These are phyloP conservation scores for Scaeva pyrastri DNA, from an alignment of 2,888 invertebrate genomes.

Conservation along the genomic window DNA sequence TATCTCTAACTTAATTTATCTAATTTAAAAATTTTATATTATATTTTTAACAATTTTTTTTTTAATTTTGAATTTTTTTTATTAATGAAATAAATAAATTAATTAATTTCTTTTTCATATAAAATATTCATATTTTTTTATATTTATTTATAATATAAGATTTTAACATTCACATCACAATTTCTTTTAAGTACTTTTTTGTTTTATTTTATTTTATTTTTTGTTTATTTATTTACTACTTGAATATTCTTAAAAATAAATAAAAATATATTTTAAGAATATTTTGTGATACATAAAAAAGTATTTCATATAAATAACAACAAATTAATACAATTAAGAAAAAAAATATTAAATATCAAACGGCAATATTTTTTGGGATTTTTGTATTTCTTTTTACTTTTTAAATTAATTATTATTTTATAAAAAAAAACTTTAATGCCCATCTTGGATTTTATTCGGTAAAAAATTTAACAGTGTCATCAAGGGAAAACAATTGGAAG, in stretches of 20 bases:
- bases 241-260: constrained; percentile 55
- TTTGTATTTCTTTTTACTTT: constrained; percentile 27
- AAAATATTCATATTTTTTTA: not conserved
- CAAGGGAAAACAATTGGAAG: constrained; percentile 1
- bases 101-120: constrained; percentile 31
- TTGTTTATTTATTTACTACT: constrained; percentile 39
- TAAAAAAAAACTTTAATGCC: constrained; percentile 61
- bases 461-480: constrained; percentile 34
- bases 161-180: constrained; percentile 51
- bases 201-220: constrained; percentile 10
- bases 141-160: constrained; percentile 17
- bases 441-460: constrained; percentile 45
- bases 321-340: constrained; percentile 32
- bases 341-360: constrained; percentile 41
- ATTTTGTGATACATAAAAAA: constrained; percentile 27
- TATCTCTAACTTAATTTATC: not conserved
- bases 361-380: constrained; percentile 66
- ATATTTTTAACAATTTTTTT: constrained; percentile 19
- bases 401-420: constrained; percentile 3
- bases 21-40: too few relatives aligned
- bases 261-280: constrained; percentile 46
- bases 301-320: constrained; percentile 64
- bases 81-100: constrained; percentile 32
- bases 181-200: constrained; percentile 18
- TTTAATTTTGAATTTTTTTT: not conserved